phyloP scores from a whole-genome alignment of 2,113 vertebrate genomes.

The Mixornis gularis region DNA sequence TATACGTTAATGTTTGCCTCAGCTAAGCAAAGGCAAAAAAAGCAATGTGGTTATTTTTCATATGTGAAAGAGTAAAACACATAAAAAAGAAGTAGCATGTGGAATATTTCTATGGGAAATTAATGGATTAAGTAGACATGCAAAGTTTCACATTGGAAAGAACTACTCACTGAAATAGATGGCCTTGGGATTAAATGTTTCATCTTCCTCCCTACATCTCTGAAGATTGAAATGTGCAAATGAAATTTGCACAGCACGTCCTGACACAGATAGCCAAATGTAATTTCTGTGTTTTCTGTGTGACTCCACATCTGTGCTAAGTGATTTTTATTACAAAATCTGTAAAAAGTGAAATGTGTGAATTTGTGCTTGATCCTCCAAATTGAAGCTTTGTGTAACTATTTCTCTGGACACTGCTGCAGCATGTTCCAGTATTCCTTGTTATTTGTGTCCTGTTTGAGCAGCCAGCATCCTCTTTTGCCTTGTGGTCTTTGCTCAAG shows the following conservation, averaged over 20 bases:
- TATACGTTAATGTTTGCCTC: not conserved
- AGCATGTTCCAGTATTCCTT: too few relatives aligned
- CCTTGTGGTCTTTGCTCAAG: not conserved
- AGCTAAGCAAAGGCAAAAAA: not conserved
- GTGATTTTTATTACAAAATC: not conserved
- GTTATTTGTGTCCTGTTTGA: rapidly evolving
- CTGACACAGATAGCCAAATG: not conserved
- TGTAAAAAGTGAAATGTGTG: not conserved
- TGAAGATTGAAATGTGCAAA: not conserved
- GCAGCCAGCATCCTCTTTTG: not conserved
- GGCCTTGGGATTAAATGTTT: not conserved
- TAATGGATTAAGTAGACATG: not conserved
- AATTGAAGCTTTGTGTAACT: not conserved
- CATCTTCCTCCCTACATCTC: not conserved
- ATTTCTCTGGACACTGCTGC: not conserved
- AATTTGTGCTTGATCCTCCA: not conserved
- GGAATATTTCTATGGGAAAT: not conserved
- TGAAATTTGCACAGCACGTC: not conserved
- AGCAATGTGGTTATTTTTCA: not conserved
- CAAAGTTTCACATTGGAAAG: not conserved
- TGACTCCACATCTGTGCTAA: not conserved
- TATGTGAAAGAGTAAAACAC: not conserved
- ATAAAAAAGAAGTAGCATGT: not conserved
- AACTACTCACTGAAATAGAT: not conserved
- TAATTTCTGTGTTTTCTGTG: not conserved